Base-by-base conservation (phyloP, 2,797 vertebrate genomes). In the Oreonectes daqikongensis region DNA sequence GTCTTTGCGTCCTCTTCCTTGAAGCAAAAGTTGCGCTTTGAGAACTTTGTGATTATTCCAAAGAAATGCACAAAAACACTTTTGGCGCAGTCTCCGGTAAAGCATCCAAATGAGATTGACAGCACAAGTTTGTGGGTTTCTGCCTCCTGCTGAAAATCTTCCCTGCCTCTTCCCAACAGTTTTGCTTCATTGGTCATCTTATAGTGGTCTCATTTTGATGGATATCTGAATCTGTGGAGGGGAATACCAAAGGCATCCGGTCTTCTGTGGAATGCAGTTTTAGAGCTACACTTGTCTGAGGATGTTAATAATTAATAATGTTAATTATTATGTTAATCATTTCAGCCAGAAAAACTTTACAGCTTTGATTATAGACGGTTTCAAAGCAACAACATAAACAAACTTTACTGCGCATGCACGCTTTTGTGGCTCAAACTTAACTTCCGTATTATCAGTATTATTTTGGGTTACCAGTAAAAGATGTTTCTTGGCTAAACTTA, bases 101-200 rank as follows among this genome's bases (percentile, higher is more conserved):
- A 84, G 78, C 84, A 64, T 76, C 77, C 69, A 75, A 84, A 87
- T 80, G 79, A 83, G 78, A 68, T 70, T 76, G 85, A 82, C 84
- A 82, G 84, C 81, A 60, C 77, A 66, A 81, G 85, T 71, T 83
- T 77, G 77, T 79, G 86, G 78, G 82, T 53, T 83, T 68, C 32
- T 75, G 81, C 85, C 82, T 78, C 78, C 79, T 22, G 12, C 79
- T 22, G 40, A 14, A 42, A 42, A 68, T 79, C 81, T 87, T 78
- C 72, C 75, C 48, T 83, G 46, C 24, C 30, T 78, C 50, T 75
- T 72, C 65, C 60, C 26, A 61, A 50, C 82, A 72, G 77, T 80
- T 86, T 87, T 80, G 82, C 82, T 82, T 83, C 77, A 85, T 90
- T 88, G 76, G 71, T 83, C 82, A 85, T 76, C 81, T 84, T 86